phyloP scores from a whole-genome alignment of 2,113 vertebrate genomes.

The Gila orcuttii region DNA sequence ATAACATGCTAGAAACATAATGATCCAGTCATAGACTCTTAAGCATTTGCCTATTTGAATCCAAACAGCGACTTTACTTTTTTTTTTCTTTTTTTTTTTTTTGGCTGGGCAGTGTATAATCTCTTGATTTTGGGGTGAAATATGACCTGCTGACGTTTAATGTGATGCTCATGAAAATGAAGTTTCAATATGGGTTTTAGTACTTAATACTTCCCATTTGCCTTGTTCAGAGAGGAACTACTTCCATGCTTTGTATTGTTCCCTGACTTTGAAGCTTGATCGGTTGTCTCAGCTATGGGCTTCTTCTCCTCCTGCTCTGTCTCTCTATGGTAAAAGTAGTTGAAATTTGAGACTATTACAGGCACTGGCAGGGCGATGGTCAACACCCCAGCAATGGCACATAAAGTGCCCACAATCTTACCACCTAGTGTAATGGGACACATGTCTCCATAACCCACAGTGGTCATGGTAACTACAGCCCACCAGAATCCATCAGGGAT shows the following conservation, averaged over 20 bases:
- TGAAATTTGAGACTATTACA: constrained; percentile 98
- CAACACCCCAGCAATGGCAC: constrained; percentile 93
- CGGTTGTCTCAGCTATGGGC: constrained; percentile 71
- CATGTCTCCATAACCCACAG: constrained; percentile 98
- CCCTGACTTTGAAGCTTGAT: constrained; percentile 71
- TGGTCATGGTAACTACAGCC: constrained; percentile 99
- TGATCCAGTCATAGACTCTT: too few species aligned
- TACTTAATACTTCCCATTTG: constrained; percentile 75
- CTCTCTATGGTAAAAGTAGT: constrained; percentile 98
- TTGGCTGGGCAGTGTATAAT: too few species aligned
- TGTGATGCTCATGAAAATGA: background rate
- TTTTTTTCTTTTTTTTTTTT: too few species aligned
- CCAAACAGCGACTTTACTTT: too few species aligned
- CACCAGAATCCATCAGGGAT: constrained; percentile 99
- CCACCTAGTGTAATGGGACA: constrained; percentile 90
- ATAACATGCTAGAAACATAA: too few species aligned
- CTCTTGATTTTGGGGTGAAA: background rate
- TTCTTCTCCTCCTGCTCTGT: constrained; percentile 91
- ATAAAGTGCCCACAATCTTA: constrained; percentile 93
- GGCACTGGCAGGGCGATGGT: constrained; percentile 96
- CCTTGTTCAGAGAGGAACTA: constrained; percentile 82
- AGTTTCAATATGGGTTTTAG: background rate
- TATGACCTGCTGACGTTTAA: background rate
- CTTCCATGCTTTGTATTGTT: constrained; percentile 72
- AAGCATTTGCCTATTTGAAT: too few species aligned